Percentiles rank a stretch among this genome's conserved stretches.
Conservation (phyloP, 2,113 vertebrate genomes). For the Mobula hypostoma region DNA sequence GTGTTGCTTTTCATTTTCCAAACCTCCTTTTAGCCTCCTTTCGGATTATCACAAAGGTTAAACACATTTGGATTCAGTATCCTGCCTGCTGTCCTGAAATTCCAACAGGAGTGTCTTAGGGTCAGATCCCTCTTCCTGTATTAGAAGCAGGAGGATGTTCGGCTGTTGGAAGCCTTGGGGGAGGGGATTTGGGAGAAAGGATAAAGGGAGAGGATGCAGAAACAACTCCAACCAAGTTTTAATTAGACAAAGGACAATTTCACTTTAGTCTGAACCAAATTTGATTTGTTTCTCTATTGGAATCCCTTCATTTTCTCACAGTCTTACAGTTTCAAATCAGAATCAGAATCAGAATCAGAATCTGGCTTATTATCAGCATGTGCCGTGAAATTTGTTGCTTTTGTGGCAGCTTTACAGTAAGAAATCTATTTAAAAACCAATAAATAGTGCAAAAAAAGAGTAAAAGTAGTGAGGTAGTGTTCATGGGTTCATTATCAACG, state of each 20-base stretch:
- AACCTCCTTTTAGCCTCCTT: neutral
- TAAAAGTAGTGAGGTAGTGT: too few species aligned
- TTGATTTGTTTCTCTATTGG: neutral
- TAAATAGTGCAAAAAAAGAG: too few species aligned
- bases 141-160: neutral
- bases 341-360: too few species aligned
- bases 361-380: too few species aligned
- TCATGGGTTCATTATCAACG: too few species aligned
- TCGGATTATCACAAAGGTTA: slow-evolving; percentile 8
- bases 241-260: neutral
- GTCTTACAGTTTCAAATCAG: too few species aligned
- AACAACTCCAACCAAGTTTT: neutral
- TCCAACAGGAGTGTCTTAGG: neutral
- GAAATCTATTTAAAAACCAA: too few species aligned
- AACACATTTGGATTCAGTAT: neutral
- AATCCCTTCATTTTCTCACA: neutral
- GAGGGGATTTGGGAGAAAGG: neutral
- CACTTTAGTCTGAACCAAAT: neutral
- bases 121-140: neutral
- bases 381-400: too few species aligned
- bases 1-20: neutral
- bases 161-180: neutral
- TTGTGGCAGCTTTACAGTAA: too few species aligned
- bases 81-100: neutral
- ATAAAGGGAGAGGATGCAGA: neutral